Conservation (phyloP, 2,797 vertebrate genomes). For the Pseudocheirus occidentalis region DNA sequence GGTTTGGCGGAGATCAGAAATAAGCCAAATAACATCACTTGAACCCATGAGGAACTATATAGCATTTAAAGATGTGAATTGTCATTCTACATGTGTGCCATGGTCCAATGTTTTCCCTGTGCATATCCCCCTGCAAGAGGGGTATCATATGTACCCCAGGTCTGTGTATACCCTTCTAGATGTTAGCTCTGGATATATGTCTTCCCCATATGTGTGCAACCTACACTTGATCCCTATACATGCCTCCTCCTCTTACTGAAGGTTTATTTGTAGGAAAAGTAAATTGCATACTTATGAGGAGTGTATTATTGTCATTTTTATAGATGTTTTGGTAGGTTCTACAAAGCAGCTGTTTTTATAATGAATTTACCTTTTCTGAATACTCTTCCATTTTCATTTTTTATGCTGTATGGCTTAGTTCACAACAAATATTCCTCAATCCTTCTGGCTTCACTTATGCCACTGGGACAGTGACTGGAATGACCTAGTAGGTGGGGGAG, state of each 20-base stretch:
- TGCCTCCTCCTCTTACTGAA: not conserved
- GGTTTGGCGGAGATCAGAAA: not conserved
- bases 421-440: not conserved
- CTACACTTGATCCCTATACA: not conserved
- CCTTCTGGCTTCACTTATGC: not conserved
- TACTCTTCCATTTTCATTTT: not conserved
- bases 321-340: conserved; percentile 48
- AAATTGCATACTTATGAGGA: not conserved
- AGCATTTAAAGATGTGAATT: not conserved
- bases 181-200: not conserved
- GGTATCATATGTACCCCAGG: not conserved
- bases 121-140: not conserved
- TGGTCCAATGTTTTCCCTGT: not conserved
- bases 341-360: conserved; percentile 46
- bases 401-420: not conserved
- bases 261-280: not conserved
- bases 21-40: not conserved
- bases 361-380: conserved; percentile 72
- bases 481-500: not conserved
- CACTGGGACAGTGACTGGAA: not conserved
- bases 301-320: not conserved
- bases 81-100: not conserved
- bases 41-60: not conserved
- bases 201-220: not conserved
- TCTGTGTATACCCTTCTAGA: not conserved